Percentiles rank a stretch among this genome's conserved stretches.
Conservation (phyloP, 2,113 vertebrate species). For the Hippolais icterina region DNA sequence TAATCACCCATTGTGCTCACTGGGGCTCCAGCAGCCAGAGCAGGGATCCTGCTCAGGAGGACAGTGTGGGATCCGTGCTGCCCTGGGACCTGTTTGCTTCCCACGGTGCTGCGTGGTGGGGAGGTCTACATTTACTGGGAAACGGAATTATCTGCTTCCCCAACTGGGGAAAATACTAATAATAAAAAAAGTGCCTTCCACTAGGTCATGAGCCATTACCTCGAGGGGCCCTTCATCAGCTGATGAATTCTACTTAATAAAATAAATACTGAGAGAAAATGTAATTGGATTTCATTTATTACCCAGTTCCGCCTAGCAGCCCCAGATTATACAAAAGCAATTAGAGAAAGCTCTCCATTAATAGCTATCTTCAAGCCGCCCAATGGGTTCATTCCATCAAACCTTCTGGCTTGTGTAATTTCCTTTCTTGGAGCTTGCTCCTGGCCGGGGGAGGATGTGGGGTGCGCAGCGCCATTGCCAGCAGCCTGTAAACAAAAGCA, state of each 20-base stretch:
- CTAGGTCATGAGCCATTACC: slow-evolving; percentile 65
- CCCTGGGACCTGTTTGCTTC: neutral
- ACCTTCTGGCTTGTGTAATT: slow-evolving; percentile 64
- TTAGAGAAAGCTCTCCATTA: slow-evolving; percentile 73
- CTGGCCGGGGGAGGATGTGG: neutral
- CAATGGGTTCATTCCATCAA: slow-evolving; percentile 69
- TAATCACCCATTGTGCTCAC: fast-evolving
- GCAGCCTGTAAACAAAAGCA: slow-evolving; percentile 29
- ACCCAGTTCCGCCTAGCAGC: slow-evolving; percentile 73
- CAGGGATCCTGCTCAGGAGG: fast-evolving
- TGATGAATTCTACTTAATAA: slow-evolving; percentile 73
- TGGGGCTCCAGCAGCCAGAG: neutral
- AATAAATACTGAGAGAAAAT: slow-evolving; percentile 73
- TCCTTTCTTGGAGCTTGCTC: slow-evolving; percentile 34
- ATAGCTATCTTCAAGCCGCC: slow-evolving; percentile 68
- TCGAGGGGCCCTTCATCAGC: slow-evolving; percentile 66
- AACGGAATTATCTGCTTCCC: neutral
- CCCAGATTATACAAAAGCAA: slow-evolving; percentile 74
- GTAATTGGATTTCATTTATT: slow-evolving; percentile 76
- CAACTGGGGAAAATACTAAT: slow-evolving; percentile 47
- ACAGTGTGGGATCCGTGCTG: neutral
- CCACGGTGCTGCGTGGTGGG: fast-evolving
- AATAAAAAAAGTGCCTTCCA: slow-evolving; percentile 48
- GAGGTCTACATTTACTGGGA: neutral
- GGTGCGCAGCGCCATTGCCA: neutral